Base-by-base conservation (phyloP, 2,888 invertebrate species). In the Ophion costatus region DNA sequence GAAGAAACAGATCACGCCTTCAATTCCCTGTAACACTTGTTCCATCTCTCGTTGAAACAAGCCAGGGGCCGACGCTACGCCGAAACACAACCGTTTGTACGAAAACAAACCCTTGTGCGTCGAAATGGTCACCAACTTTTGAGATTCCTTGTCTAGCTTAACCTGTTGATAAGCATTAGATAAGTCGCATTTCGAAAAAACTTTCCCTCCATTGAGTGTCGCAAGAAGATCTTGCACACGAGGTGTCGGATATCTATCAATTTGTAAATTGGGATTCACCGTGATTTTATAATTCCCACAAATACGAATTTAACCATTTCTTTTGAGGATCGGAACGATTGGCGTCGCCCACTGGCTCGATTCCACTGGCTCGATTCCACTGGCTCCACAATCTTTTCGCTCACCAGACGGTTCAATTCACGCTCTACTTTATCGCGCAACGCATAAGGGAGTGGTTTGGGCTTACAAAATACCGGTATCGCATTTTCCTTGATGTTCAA, bases 1-100 rank as follows among this genome's bases (percentile, higher is more conserved):
- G 51, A 91, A 91, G 84, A 92, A 92, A 85, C 90, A 90, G 0
- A 85, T 86, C n/a, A 88, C 88, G 0, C 90, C 90, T 20, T 86
- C 83, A 3, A 91, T 14, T 56, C 88, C 89, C 51, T 86, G 87
- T 33, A 91, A 84, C 20, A 89, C 76, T 75, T 90, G 88, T 56
- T 91, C 92, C 90, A 92, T 92, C 75, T 87, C 90, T 1, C 89
- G 83, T 80, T 73, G 71, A 11, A 80, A 80, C 51, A 80, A 38
- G 0, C 79, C 64, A 20, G 66, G 84, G 77, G 83, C 85, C 17
- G 86, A 82, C 17, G 82, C 29, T 17, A 59, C 57, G 11, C 71
- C 57, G 38, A 33, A 71, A 57, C 64, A 69, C 33, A 81, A 33
- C 4, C 81, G 22, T n/a, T 81, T 69, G 22, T 75, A 76, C 7